Evolutionary conservation across 2,797 vertebrate species (phyloP).

Genomic region (Gymnothorax reevesii): DNA sequence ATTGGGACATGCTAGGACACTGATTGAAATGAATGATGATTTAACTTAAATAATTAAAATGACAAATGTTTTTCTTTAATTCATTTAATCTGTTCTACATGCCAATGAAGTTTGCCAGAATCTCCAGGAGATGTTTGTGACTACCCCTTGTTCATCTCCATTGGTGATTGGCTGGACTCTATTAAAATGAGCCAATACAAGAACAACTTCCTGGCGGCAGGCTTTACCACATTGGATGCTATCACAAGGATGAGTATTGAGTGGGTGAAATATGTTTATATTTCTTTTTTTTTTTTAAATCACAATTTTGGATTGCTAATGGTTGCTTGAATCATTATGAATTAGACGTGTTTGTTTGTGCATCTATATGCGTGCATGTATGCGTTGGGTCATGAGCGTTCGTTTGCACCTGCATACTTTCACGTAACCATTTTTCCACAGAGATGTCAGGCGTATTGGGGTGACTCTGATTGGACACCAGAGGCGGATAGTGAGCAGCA

Average conservation of each 20-base stretch:
- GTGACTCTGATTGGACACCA: slow-evolving; percentile 83
- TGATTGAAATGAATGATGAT: neutral
- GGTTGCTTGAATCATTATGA: neutral
- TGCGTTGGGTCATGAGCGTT: neutral
- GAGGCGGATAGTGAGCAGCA: slow-evolving; percentile 99
- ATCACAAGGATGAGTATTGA: slow-evolving; percentile 79
- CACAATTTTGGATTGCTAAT: neutral
- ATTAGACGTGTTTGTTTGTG: neutral
- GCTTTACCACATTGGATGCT: slow-evolving; percentile 94
- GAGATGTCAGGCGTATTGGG: slow-evolving; percentile 75
- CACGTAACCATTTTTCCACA: slow-evolving; percentile 44
- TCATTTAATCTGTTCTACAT: neutral
- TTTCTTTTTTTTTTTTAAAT: too few relatives aligned
- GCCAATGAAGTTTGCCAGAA: slow-evolving; percentile 64
- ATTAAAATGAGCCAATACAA: slow-evolving; percentile 99
- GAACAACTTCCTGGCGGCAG: slow-evolving; percentile 93
- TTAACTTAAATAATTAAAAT: neutral
- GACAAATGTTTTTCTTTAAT: slow-evolving; percentile 1
- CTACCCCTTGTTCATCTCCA: slow-evolving; percentile 90
- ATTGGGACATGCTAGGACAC: neutral
- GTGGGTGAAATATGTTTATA: slow-evolving; percentile 60
- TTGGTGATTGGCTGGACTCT: slow-evolving; percentile 96
- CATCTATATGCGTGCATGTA: neutral
- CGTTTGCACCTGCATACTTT: neutral
- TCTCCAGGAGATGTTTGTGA: slow-evolving; percentile 75